These are phyloP conservation scores for Sebastolobus alascanus DNA, from an alignment of 2,797 vertebrate genomes.

Conservation along the genomic window DNA sequence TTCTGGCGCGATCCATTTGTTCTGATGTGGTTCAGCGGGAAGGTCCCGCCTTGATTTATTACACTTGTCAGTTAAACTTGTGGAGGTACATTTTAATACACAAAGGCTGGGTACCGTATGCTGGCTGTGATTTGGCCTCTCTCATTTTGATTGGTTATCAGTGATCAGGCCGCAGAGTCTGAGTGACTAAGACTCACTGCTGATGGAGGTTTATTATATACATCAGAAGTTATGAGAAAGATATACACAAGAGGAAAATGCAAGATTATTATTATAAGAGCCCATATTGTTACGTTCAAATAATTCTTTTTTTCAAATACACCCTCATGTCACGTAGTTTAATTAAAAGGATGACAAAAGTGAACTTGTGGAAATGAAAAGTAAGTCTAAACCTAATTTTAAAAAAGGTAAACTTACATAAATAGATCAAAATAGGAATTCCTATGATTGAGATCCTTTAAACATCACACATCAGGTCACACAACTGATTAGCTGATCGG, in stretches of 20 bases:
- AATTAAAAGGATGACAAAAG: background rate
- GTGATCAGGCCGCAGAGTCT: constrained; percentile 2
- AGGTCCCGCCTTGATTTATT: constrained; percentile 78
- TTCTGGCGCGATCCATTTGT: constrained; percentile 72
- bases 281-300: background rate
- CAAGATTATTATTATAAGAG: background rate
- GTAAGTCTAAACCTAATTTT: background rate
- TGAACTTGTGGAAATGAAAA: background rate
- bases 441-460: background rate
- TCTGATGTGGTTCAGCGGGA: constrained; percentile 75
- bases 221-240: constrained; percentile 4
- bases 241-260: background rate
- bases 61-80: constrained; percentile 67
- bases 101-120: constrained; percentile 19
- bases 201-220: constrained; percentile 23
- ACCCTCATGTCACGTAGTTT: background rate
- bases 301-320: background rate
- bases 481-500: background rate
- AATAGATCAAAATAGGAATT: background rate
- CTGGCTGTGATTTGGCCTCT: constrained; percentile 4
- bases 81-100: constrained; percentile 45
- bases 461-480: background rate
- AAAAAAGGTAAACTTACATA: background rate
- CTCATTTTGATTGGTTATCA: constrained; percentile 24
- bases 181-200: constrained; percentile 4